Evolutionary conservation across 1,140 invertebrate species (phyloP), one percentile per base, ranked within the genome.

Genomic region (Campoletis sonorensis): DNA sequence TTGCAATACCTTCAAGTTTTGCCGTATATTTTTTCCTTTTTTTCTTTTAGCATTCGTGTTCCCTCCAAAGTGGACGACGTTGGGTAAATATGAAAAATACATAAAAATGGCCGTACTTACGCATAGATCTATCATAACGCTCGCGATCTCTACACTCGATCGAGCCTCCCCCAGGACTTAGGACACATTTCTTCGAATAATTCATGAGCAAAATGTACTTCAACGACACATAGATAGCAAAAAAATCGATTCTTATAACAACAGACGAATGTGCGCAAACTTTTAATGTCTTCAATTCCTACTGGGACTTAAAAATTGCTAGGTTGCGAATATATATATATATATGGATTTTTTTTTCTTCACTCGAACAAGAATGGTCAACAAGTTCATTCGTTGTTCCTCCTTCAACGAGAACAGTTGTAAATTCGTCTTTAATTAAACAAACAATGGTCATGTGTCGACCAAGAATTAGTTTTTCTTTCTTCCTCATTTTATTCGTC

Each of bases 271-370:
- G 3, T 21, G 16, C 51, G 51, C 51, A 21, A 54, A 54, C 51
- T 54, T 54, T 4, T 54, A 21, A 54, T 21, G 18, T 54, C 18
- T 54, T 54, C 18, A 54, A 54, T 54, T 8, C 7, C n/a, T 18
- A 54, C 51, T 54, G 16, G 16, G 51, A 54, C 51, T 54, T 61
- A 67, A 80, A 45, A 75, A 64, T 4, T 18, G 51, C 71, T 49
- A 71, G 13, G 21, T 37, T 2, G 37, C 7, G 15, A 0, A 3
- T 72, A 16, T 72, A n/a, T n/a, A n/a, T n/a, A n/a, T n/a, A n/a
- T n/a, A n/a, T n/a, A n/a, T n/a, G n/a, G n/a, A n/a, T n/a, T n/a
- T n/a, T n/a, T n/a, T 0, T 21, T 72, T 72, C 40, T 0, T 72
- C 30, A 33, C 30, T 33, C 30, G 30, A 33, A 33, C 30, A 33